phyloP scores from a whole-genome alignment of 2,888 invertebrate genomes.

The Nudaria mundana region DNA sequence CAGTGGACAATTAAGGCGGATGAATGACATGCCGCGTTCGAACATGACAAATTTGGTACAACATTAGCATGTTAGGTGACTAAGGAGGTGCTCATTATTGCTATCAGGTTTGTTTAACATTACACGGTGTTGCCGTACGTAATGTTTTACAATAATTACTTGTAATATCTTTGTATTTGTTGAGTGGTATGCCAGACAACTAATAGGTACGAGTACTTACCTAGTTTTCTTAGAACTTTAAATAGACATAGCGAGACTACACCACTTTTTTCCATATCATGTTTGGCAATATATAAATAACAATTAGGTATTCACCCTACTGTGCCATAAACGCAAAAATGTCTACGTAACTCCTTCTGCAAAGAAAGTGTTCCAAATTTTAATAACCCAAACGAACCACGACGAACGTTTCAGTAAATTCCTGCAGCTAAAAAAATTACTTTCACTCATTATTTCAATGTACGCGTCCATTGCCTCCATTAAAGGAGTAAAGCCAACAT shows the following conservation, averaged over 20 bases:
- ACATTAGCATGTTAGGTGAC: slow-evolving; percentile 39
- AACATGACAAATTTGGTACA: slow-evolving; percentile 41
- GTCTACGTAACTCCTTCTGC: too few relatives aligned
- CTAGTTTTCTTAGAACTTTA: too few relatives aligned
- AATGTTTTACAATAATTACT: slow-evolving; percentile 11
- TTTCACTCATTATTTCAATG: slow-evolving; percentile 22
- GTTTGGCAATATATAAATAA: too few relatives aligned
- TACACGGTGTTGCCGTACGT: slow-evolving; percentile 6
- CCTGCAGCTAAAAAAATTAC: slow-evolving; percentile 14
- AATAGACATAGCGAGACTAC: too few relatives aligned
- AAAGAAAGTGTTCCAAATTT: slow-evolving; percentile 7
- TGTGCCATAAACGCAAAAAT: too few relatives aligned
- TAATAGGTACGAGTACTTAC: too few relatives aligned
- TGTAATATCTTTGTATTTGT: too few relatives aligned
- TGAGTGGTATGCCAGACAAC: too few relatives aligned
- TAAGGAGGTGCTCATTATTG: slow-evolving; percentile 32
- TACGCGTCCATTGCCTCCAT: slow-evolving; percentile 1
- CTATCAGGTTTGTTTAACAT: slow-evolving; percentile 14
- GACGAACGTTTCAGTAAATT: slow-evolving; percentile 18
- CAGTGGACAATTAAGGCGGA: slow-evolving; percentile 66
- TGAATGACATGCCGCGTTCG: slow-evolving; percentile 42
- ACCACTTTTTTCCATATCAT: too few relatives aligned
- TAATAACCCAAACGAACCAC: slow-evolving; percentile 5
- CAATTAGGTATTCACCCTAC: too few relatives aligned
- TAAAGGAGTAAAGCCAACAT: slow-evolving; percentile 14